A percentile compares a stretch with the other conserved stretches of the same genome.
These are phyloP conservation scores for Pseudachorutes palmiensis DNA, from an alignment of 1,140 invertebrate species.

Conservation along the genomic window DNA sequence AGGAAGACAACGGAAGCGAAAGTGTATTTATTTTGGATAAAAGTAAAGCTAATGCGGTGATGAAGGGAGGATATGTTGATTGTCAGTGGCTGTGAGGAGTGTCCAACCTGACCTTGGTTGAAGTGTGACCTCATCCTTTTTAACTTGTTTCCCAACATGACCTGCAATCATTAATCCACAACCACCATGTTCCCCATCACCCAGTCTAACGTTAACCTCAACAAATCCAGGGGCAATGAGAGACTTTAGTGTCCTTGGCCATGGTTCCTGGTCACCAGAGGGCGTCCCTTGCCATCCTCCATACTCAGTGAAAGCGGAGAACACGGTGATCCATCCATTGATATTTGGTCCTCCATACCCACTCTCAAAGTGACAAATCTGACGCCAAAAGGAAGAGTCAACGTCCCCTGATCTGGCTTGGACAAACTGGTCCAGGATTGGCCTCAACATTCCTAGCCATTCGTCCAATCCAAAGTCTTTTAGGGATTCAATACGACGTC, in stretches of 20 bases:
- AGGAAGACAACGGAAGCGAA: too few relatives aligned
- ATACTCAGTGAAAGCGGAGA: conserved; percentile 3
- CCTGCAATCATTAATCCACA: neutral
- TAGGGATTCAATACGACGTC: neutral
- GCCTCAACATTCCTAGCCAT: conserved; percentile 19
- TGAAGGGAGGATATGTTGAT: too few relatives aligned
- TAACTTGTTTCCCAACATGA: neutral
- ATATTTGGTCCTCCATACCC: neutral
- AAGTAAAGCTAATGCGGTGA: too few relatives aligned
- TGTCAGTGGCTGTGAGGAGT: neutral
- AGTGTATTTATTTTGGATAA: too few relatives aligned
- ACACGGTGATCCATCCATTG: conserved; percentile 24
- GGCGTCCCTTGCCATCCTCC: conserved; percentile 14
- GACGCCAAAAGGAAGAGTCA: conserved; percentile 21
- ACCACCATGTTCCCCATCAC: neutral
- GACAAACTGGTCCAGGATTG: conserved; percentile 25
- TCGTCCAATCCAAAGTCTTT: conserved; percentile 1
- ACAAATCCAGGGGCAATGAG: neutral
- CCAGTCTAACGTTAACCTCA: neutral
- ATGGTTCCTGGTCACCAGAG: neutral
- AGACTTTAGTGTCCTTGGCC: neutral
- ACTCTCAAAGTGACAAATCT: conserved; percentile 13
- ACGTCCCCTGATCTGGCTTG: conserved; percentile 11
- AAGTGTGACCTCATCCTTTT: neutral
- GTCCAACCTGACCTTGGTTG: neutral